Evolutionary conservation across 2,797 vertebrate species (phyloP).

Genomic region (Mus spretus): DNA sequence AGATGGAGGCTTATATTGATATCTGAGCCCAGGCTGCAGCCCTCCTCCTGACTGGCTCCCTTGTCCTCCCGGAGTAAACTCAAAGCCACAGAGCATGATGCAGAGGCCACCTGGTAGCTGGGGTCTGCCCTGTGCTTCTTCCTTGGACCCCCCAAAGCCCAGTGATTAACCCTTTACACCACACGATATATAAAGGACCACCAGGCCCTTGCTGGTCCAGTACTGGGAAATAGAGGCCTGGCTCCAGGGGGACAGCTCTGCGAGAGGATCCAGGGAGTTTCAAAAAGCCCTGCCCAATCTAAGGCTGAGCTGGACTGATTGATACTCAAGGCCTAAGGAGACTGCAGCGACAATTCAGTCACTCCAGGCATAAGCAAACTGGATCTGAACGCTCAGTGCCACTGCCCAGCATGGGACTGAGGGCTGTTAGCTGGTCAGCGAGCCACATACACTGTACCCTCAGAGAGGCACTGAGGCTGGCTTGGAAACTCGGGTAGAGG

Average conservation of each 20-base stretch:
- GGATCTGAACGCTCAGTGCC: not conserved
- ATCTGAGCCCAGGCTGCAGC: conserved; percentile 67
- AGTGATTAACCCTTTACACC: not conserved
- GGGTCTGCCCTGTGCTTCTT: not conserved
- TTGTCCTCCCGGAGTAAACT: conserved; percentile 51
- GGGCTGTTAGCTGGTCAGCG: not conserved
- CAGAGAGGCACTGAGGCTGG: not conserved
- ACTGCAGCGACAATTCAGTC: not conserved
- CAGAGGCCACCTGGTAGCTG: conserved; percentile 17
- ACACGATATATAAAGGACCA: not conserved
- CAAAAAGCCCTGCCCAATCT: not conserved
- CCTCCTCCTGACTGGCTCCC: conserved; percentile 12
- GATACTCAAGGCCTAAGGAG: not conserved
- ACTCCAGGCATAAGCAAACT: not conserved
- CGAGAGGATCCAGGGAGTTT: not conserved
- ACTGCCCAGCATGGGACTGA: not conserved
- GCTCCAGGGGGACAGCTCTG: not conserved
- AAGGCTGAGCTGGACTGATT: not conserved
- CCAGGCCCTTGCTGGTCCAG: not conserved
- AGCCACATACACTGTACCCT: not conserved
- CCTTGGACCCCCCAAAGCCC: not conserved
- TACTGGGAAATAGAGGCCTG: not conserved
- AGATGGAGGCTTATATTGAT: conserved; percentile 79
- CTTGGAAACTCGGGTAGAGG: not conserved
- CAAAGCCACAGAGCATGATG: not conserved